These are phyloP conservation scores for Plagodis pulveraria DNA, from an alignment of 2,888 invertebrate species.

Conservation along the genomic window DNA sequence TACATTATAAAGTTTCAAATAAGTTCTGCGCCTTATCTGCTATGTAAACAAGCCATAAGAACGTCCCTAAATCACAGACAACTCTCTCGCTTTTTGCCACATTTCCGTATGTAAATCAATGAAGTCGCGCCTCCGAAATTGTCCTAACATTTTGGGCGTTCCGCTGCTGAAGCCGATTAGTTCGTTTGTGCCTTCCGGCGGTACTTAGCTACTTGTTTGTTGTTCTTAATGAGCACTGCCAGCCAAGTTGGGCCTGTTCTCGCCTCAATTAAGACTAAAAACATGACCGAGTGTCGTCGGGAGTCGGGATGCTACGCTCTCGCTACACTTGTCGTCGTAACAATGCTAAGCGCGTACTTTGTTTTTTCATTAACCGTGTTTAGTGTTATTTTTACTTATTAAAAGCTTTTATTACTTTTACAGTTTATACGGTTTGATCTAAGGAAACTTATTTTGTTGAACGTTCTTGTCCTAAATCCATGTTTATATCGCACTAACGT, in stretches of 20 bases:
- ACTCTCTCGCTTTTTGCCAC: slow-evolving; percentile 19
- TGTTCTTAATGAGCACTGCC: slow-evolving; percentile 81
- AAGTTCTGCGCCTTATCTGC: slow-evolving; percentile 12
- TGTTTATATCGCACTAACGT: too few species aligned
- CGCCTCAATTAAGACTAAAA: slow-evolving; percentile 81
- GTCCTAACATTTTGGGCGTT: slow-evolving; percentile 36
- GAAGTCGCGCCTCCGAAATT: slow-evolving; percentile 27
- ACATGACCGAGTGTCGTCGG: slow-evolving; percentile 73
- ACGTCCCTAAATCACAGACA: slow-evolving; percentile 17
- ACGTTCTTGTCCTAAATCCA: too few species aligned
- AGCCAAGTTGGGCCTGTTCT: slow-evolving; percentile 77
- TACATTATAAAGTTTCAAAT: too few species aligned
- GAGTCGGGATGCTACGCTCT: slow-evolving; percentile 48
- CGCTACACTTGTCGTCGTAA: slow-evolving; percentile 21
- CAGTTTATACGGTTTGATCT: too few species aligned
- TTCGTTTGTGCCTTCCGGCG: slow-evolving; percentile 54
- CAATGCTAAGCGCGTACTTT: slow-evolving; percentile 18
- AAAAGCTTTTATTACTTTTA: too few species aligned
- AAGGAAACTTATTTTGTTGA: too few species aligned
- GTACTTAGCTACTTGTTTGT: slow-evolving; percentile 81
- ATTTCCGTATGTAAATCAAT: slow-evolving; percentile 27
- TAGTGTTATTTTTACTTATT: neutral
- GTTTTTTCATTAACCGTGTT: slow-evolving; percentile 24
- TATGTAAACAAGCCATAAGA: slow-evolving; percentile 25
- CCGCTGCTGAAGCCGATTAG: slow-evolving; percentile 74